Evolutionary conservation across 1,140 invertebrate species (phyloP), one percentile per base, ranked within the genome.

Genomic region (Steinernema khuongi): DNA sequence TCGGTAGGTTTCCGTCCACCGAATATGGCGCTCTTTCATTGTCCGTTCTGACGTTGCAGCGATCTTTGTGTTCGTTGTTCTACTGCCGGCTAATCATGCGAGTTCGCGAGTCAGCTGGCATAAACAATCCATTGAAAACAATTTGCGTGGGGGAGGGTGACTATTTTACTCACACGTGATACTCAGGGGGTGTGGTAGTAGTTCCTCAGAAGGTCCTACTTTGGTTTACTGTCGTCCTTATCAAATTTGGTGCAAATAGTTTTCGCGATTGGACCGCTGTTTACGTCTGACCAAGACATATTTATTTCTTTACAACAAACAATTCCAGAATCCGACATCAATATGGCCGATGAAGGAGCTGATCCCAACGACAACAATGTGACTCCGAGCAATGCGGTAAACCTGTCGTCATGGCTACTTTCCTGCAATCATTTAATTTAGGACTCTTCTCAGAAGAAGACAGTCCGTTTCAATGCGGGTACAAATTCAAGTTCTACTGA

Each of bases 381-480:
- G 50, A 22, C 19, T 60, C n/a, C n/a, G n/a, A n/a, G n/a, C n/a
- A n/a, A n/a, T n/a, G 36, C 36, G 36, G 50, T 60, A 60, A 60
- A 22, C 22, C 26, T 11, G 19, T 60, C 7, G 7, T 22, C 14
- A 7, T 60, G 4, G 50, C 7, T 11, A 41, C 50, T 60, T 60
- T 22, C 2, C 26, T 60, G 22, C 14, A 60, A 26, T 17, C 50
- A 22, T 22, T 26, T 60, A 4, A 7, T 60, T 60, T 22, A 60
- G 50, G 50, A 60, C 22, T 14, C 50, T 14, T 26, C 50, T 11
- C 4, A n/a, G 11, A 60, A 26, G 50, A 60, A 60, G 19, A 60
- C 50, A 4, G 50, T 60, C 11, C 50, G 50, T 7, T 60, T 60
- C 50, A 60, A 60, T 22, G 50, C 50, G 50, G 50, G 50, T 60